Percentiles rank a stretch among this genome's conserved stretches.
Evolutionary conservation across 2,113 vertebrate species (phyloP).

Genomic region (Emberiza fucata): DNA sequence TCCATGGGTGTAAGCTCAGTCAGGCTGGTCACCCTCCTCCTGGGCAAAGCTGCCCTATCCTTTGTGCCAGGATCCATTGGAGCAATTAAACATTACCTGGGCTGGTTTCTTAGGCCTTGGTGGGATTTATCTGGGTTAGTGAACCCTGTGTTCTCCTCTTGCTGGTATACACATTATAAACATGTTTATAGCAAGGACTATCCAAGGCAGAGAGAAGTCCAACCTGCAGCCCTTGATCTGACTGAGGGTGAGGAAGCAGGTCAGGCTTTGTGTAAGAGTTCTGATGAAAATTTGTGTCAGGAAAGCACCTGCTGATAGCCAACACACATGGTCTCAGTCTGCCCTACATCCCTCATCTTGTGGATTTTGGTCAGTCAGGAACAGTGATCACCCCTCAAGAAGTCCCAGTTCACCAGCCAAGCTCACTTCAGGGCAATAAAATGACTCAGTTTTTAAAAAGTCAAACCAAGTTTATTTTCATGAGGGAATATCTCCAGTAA

Average conservation of each 20-base stretch:
- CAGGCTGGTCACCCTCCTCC: background rate
- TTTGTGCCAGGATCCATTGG: background rate
- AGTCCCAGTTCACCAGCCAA: background rate
- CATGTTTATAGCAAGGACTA: fast-evolving
- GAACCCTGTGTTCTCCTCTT: background rate
- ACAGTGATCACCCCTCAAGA: background rate
- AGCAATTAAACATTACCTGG: background rate
- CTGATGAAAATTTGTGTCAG: background rate
- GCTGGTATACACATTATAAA: background rate
- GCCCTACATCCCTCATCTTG: background rate
- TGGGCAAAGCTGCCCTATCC: background rate
- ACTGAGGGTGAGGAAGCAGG: background rate
- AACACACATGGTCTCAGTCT: background rate
- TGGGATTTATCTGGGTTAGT: background rate
- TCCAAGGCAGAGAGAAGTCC: background rate
- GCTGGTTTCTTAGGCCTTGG: background rate
- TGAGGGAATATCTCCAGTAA: background rate
- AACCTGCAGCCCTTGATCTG: background rate
- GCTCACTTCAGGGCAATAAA: background rate
- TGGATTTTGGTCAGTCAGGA: background rate
- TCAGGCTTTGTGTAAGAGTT: fast-evolving
- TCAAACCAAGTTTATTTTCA: constrained; percentile 11
- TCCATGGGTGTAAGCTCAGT: fast-evolving
- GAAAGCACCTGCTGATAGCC: background rate
- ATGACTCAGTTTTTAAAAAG: background rate